Conservation (phyloP, 2,797 vertebrate species). For the Podargus strigoides region DNA sequence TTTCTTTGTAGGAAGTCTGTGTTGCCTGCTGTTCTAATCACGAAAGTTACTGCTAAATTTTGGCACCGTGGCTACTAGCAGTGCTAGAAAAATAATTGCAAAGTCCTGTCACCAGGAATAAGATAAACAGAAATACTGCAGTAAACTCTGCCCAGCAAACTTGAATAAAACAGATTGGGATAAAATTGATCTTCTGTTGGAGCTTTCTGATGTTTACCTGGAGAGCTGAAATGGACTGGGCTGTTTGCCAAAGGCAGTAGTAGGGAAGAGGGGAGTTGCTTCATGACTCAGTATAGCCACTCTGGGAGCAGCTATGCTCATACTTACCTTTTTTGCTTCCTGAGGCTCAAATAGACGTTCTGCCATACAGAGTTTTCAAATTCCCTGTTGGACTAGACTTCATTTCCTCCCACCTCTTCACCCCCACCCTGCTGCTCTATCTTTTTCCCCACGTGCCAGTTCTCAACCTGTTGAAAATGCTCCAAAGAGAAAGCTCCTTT, state of each 20-base stretch:
- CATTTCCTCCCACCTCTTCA: background rate
- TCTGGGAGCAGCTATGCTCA: background rate
- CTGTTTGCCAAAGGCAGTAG: background rate
- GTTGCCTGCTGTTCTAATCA: background rate
- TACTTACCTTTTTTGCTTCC: background rate
- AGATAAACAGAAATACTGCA: background rate
- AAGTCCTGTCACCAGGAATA: background rate
- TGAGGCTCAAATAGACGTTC: background rate
- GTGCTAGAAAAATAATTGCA: background rate
- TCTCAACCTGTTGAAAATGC: background rate
- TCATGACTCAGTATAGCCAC: background rate
- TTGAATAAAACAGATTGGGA: background rate
- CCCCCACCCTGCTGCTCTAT: accelerated
- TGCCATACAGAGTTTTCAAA: background rate
- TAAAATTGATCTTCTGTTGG: background rate
- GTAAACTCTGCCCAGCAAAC: background rate
- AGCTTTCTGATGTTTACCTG: background rate
- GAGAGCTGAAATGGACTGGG: background rate
- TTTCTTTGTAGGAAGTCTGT: background rate
- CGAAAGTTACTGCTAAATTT: background rate
- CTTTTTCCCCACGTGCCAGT: background rate
- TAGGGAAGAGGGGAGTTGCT: background rate
- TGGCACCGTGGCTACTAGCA: background rate
- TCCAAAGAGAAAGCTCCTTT: background rate
- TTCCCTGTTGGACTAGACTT: background rate